Percentiles rank a stretch among this genome's conserved stretches.
Conservation (phyloP, 2,113 vertebrate species). For the Oncorhynchus masou region DNA sequence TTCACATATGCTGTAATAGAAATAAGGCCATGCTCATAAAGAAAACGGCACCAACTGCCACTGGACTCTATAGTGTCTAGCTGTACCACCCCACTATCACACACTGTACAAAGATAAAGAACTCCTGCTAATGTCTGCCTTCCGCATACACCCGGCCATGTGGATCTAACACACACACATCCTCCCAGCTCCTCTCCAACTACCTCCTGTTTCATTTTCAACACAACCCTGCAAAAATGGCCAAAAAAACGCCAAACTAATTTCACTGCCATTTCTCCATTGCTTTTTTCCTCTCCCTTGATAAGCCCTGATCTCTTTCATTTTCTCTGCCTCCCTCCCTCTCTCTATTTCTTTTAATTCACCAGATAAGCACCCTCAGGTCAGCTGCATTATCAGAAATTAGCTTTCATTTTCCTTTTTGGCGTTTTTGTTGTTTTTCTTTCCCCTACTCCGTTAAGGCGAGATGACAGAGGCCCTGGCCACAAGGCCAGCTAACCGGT, state of each 20-base stretch:
- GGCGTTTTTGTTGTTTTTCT: conserved; percentile 61
- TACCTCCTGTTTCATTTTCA: neutral
- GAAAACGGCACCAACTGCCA: no score
- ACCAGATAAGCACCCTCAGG: conserved; percentile 63
- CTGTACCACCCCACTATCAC: no score
- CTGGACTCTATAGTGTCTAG: no score
- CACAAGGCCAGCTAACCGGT: conserved; percentile 86
- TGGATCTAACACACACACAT: neutral
- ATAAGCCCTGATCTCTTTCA: neutral
- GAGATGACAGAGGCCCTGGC: conserved; percentile 77
- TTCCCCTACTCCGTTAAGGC: conserved; percentile 69
- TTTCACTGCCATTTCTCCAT: neutral
- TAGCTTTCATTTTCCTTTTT: conserved; percentile 53
- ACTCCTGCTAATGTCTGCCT: no score
- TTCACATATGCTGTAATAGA: no score
- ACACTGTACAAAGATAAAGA: no score
- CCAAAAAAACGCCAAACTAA: neutral
- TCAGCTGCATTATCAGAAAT: conserved; percentile 67
- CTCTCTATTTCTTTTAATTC: conserved; percentile 16
- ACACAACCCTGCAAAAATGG: neutral
- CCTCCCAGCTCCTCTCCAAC: neutral
- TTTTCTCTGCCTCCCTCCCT: neutral
- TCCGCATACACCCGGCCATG: no score
- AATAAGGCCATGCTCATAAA: no score
- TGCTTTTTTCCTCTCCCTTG: neutral